A percentile compares a stretch with the other conserved stretches of the same genome.
These are phyloP conservation scores for Pseudopleuronectes americanus DNA, from an alignment of 2,797 vertebrate genomes.

Conservation along the genomic window DNA sequence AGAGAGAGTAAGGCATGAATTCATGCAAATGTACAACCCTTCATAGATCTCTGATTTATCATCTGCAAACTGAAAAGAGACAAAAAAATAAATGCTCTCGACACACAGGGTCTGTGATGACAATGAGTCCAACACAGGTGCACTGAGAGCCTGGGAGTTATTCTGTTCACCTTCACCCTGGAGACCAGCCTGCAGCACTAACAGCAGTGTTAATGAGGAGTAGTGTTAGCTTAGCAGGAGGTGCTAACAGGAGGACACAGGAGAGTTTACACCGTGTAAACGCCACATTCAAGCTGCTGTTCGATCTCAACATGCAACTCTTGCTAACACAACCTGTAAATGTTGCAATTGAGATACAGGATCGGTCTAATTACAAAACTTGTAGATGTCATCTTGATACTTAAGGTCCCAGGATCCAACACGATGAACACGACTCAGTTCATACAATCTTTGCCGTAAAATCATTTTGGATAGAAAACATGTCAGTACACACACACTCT, in stretches of 20 bases:
- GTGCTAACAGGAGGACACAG: conserved; percentile 24
- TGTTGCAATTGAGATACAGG: not conserved
- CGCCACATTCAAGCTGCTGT: not conserved
- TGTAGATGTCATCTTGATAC: too few relatives aligned
- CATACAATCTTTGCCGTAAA: not conserved
- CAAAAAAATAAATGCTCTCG: not conserved
- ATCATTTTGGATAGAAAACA: too few relatives aligned
- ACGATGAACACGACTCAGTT: too few relatives aligned
- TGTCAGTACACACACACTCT: not conserved
- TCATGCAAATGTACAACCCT: conserved; percentile 11
- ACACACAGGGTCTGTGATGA: not conserved
- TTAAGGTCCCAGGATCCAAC: too few relatives aligned
- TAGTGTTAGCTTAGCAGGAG: conserved; percentile 45
- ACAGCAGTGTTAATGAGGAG: conserved; percentile 37
- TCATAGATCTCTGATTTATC: conserved; percentile 14
- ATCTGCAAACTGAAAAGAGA: conserved; percentile 1
- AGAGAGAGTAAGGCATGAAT: conserved; percentile 1
- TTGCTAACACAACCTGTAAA: not conserved
- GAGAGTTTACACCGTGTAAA: conserved; percentile 28
- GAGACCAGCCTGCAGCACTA: not conserved
- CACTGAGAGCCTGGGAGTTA: not conserved
- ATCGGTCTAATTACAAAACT: not conserved
- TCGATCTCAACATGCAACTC: conserved; percentile 9
- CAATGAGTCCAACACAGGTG: not conserved
- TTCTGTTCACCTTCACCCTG: conserved; percentile 3